Percentiles rank a stretch among this genome's conserved stretches.
These are phyloP conservation scores for Drosophila cracens DNA, from an alignment of 2,888 invertebrate genomes.

Conservation along the genomic window DNA sequence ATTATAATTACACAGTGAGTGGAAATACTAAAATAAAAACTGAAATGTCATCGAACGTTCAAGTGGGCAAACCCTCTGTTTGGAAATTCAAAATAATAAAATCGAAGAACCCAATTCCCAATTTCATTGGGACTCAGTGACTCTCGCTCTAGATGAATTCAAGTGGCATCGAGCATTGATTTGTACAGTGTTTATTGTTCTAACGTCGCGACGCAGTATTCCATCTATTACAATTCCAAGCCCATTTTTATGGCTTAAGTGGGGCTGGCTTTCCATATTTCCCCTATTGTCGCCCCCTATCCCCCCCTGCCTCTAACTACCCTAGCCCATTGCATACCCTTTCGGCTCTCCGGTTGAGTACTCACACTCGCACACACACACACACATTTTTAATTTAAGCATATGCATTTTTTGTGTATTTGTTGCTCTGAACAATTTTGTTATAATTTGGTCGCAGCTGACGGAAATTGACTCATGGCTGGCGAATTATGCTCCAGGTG, in stretches of 20 bases:
- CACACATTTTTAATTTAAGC: constrained; percentile 23
- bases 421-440: constrained; percentile 49
- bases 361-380: constrained; percentile 11
- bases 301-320: background rate
- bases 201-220: constrained; percentile 53
- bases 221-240: constrained; percentile 20
- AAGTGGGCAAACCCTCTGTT: constrained; percentile 58
- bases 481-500: constrained; percentile 79
- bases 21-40: constrained; percentile 62
- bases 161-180: constrained; percentile 67
- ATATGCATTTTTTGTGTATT: constrained; percentile 48
- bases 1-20: constrained; percentile 69
- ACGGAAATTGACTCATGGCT: constrained; percentile 76
- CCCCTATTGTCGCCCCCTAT: background rate
- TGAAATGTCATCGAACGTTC: constrained; percentile 83
- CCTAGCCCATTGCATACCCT: constrained; percentile 14
- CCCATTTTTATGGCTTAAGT: constrained; percentile 42
- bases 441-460: constrained; percentile 68
- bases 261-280: constrained; percentile 18
- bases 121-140: background rate
- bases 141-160: constrained; percentile 38
- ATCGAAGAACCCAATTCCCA: constrained; percentile 17
- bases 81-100: constrained; percentile 8
- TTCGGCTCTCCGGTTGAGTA: constrained; percentile 40
- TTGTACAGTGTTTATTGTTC: constrained; percentile 76